Percentiles rank a stretch among this genome's conserved stretches.
Evolutionary conservation across 2,888 invertebrate genomes (phyloP).

Genomic region (Sphaerophoria taeniata): DNA sequence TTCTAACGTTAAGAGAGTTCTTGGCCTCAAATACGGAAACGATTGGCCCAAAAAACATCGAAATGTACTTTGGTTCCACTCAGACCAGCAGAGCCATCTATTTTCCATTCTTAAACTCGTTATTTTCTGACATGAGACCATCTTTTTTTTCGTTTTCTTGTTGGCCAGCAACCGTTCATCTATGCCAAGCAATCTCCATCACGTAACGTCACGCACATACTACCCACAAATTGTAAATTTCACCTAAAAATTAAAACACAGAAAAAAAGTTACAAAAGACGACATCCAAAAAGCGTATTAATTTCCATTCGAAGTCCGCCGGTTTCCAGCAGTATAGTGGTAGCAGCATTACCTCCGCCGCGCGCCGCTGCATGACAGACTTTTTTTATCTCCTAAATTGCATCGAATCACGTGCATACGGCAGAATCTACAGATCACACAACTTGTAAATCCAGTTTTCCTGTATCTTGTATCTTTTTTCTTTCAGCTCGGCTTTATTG

Average conservation of each 20-base stretch:
- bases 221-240: slow-evolving; percentile 65
- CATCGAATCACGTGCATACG: slow-evolving; percentile 71
- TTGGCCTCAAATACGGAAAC: slow-evolving; percentile 2
- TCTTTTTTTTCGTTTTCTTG: slow-evolving; percentile 5
- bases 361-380: slow-evolving; percentile 15
- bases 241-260: slow-evolving; percentile 39
- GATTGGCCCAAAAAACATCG: slow-evolving; percentile 30
- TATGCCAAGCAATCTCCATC: slow-evolving; percentile 33
- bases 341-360: slow-evolving; percentile 2
- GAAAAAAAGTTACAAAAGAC: slow-evolving; percentile 12
- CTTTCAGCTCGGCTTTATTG: background rate
- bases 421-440: slow-evolving; percentile 71
- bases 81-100: slow-evolving; percentile 9
- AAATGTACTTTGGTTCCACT: slow-evolving; percentile 35
- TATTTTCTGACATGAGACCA: slow-evolving; percentile 22
- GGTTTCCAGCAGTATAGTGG: background rate
- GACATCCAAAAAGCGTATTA: background rate
- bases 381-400: slow-evolving; percentile 64
- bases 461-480: slow-evolving; percentile 46
- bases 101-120: slow-evolving; percentile 35
- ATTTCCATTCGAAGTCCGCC: slow-evolving; percentile 35
- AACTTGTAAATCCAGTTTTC: slow-evolving; percentile 72
- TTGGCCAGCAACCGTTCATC: slow-evolving; percentile 4
- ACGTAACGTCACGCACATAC: slow-evolving; percentile 62
- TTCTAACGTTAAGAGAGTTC: background rate